Evolutionary conservation across 2,797 vertebrate genomes (phyloP), one percentile per base, ranked within the genome.

Genomic region (Trachurus trachurus): DNA sequence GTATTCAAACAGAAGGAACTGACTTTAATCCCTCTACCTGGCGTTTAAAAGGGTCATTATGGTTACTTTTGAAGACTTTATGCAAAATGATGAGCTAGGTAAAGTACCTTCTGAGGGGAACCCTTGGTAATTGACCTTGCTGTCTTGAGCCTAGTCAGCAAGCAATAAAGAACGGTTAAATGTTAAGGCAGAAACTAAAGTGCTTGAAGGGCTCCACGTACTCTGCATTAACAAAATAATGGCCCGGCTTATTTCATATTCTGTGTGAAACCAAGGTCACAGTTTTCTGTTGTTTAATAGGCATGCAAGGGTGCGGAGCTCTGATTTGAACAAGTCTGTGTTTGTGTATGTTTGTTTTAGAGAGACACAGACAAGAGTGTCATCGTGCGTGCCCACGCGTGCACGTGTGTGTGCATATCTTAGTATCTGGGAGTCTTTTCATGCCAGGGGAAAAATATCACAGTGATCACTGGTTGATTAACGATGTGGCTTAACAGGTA

Each of bases 131-230:
- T 94, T 95, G 95, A 95, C 94, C 94, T 95, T 93, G 92, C 89
- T 89, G 93, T 90, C 93, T 90, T 89, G 87, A 94, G 94, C 94
- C 91, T 90, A 90, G 93, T 96, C 94, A 96, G 94, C 94, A 95
- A 70, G 93, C 92, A 91, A 94, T 95, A 95, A 96, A 95, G 88
- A 92, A 92, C 65, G 73, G 92, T 92, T 92, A 94, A 95, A 95
- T 94, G 95, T 94, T 94, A 94, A 94, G 89, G 88, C 91, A 87
- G 93, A 83, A 94, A 90, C 88, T 92, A 88, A 88, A 93, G 92
- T 88, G 93, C 93, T 95, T 93, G 91, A 92, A 94, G 92, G 91
- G 93, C 89, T 90, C 68, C 89, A 89, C 85, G 87, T 91, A 86
- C 90, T 85, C 82, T 81, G 88, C 91, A 94, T 93, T 94, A 94